Evolutionary conservation across 2,797 vertebrate genomes (phyloP).

Genomic region (Tadarida brasiliensis): DNA sequence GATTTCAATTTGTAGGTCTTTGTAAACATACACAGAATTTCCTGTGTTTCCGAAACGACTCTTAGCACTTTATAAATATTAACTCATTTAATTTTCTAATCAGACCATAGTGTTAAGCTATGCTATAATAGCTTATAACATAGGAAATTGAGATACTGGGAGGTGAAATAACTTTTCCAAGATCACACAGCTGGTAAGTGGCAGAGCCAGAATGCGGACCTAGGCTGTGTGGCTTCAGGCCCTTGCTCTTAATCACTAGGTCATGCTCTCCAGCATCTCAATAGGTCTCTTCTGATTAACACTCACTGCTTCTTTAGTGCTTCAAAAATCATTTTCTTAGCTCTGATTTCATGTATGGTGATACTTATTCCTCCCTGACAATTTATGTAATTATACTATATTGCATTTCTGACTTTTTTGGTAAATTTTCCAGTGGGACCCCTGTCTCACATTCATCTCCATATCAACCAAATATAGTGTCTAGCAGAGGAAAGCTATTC

Average conservation of each 20-base stretch:
- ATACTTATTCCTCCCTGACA: not conserved
- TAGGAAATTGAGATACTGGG: not conserved
- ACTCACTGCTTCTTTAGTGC: not conserved
- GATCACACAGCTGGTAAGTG: not conserved
- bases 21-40: not conserved
- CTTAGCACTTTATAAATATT: not conserved
- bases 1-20: not conserved
- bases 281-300: not conserved
- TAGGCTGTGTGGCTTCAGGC: rapidly evolving
- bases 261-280: not conserved
- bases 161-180: not conserved
- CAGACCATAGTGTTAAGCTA: not conserved
- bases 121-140: too few relatives aligned
- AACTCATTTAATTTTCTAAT: not conserved
- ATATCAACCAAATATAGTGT: not conserved
- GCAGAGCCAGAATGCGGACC: not conserved
- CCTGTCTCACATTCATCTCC: not conserved
- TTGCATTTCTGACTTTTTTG: constrained; percentile 9
- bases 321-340: not conserved
- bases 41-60: not conserved
- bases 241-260: not conserved
- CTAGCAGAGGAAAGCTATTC: not conserved
- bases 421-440: not conserved
- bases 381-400: not conserved
- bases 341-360: not conserved